Percentiles rank a stretch among this genome's conserved stretches.
These are phyloP conservation scores for Patella vulgata DNA, from an alignment of 1,140 invertebrate species.

Conservation along the genomic window DNA sequence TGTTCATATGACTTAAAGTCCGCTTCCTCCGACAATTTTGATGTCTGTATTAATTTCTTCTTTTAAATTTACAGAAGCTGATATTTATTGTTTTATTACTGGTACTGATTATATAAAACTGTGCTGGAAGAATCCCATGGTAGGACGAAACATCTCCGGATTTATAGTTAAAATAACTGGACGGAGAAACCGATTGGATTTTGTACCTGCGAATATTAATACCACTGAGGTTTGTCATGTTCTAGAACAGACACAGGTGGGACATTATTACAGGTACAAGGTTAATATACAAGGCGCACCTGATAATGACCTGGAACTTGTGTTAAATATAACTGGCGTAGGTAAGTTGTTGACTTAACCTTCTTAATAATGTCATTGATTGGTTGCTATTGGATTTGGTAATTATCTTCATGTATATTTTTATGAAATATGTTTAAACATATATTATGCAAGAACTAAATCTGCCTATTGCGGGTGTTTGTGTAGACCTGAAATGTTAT, in stretches of 20 bases:
- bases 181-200: not conserved
- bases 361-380: not conserved
- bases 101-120: constrained; percentile 11
- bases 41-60: too few species aligned
- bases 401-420: not conserved
- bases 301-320: not conserved
- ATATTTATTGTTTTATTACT: constrained; percentile 25
- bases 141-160: not conserved
- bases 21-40: too few species aligned
- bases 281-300: not conserved
- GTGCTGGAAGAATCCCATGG: constrained; percentile 38
- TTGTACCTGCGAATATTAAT: not conserved
- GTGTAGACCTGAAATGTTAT: too few species aligned
- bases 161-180: constrained; percentile 16
- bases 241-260: not conserved
- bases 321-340: constrained; percentile 9
- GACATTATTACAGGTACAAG: not conserved
- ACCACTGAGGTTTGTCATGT: constrained; percentile 3
- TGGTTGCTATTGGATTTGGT: not conserved
- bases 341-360: not conserved
- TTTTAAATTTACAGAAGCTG: constrained; percentile 27
- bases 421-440: too few species aligned
- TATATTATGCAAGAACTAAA: too few species aligned
- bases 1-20: too few species aligned
- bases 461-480: too few species aligned